Evolutionary conservation across 2,113 vertebrate genomes (phyloP), one percentile per base, ranked within the genome.

Genomic region (Poeciliopsis occidentalis): DNA sequence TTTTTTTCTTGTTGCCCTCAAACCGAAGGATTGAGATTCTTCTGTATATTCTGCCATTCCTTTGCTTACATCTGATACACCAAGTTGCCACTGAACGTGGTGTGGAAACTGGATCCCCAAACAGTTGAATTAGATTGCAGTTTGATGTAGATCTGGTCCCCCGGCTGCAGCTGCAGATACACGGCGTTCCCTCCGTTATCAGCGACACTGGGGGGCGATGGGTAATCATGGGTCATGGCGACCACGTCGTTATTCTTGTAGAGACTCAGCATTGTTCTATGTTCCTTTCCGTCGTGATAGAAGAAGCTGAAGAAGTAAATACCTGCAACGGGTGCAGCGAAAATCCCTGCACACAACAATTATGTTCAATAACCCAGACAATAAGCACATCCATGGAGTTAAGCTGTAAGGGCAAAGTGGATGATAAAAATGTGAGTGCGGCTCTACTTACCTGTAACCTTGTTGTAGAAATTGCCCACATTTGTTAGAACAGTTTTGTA

Each of bases 101-200:
- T 80, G 0, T 24, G 2, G 1, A 1, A 8, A 0, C 71, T 41
- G 8, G 8, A 8, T 39, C 8, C 70, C 44, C 62, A 85, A n/a
- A 78, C 32, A 60, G 60, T 2, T 27, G 70, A 0, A 0, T 68
- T 12, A 24, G 3, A 15, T 10, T 0, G 1, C 60, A 81, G 3
- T 0, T 0, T 3, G 3, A 81, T 19, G 15, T 1, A 47, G 11
- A 81, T 71, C 1, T 2, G 30, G 27, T 81, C 74, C 7, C 78
- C 78, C 7, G 10, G 67, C 7, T 68, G n/a, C 30, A 85, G 71
- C n/a, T 85, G 67, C 60, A 78, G 17, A 6, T 65, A 69, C 44
- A 22, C 64, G 0, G 24, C 78, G 1, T 80, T 84, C 24, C 82
- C 82, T 60, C 82, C 82, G 32, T 80, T 80, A 67, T 81, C 67